A percentile compares a stretch with the other conserved stretches of the same genome.
Conservation (phyloP, 2,113 vertebrate species). For the Ciconia stormi region DNA sequence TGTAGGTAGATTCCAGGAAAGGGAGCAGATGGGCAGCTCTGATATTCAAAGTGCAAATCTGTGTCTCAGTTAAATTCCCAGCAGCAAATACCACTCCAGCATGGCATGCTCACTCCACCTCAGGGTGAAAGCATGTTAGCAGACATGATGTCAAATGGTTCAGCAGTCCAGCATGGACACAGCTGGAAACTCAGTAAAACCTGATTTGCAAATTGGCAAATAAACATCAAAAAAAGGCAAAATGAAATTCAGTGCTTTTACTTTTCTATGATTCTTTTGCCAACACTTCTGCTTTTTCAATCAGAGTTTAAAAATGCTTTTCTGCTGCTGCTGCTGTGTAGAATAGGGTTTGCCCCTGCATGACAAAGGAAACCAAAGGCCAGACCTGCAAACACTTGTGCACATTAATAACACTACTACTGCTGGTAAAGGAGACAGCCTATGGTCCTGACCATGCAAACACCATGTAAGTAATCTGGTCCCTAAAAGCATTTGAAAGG, state of each 20-base stretch:
- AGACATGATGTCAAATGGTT: not conserved
- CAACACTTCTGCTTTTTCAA: not conserved
- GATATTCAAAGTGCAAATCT: slow-evolving; percentile 28
- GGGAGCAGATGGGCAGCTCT: slow-evolving; percentile 41
- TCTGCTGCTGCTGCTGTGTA: not conserved
- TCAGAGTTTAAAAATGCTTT: not conserved
- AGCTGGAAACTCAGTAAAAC: slow-evolving; percentile 1
- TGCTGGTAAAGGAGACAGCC: not conserved
- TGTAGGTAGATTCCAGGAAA: not conserved
- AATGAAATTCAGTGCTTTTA: not conserved
- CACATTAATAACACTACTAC: not conserved
- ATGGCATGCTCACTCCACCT: not conserved
- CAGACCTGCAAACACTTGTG: not conserved
- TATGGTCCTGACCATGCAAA: not conserved
- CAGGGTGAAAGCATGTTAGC: not conserved
- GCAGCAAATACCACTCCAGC: slow-evolving; percentile 11
- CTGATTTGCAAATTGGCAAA: not conserved
- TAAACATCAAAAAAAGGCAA: not conserved
- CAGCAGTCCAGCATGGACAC: not conserved
- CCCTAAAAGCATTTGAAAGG: not conserved
- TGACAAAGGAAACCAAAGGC: not conserved
- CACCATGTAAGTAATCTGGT: not conserved
- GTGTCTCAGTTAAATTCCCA: slow-evolving; percentile 30
- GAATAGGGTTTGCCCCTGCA: not conserved
- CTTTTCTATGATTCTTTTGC: not conserved